Evolutionary conservation across 1,140 invertebrate species (phyloP), one percentile per base, ranked within the genome.

Genomic region (Galendromus occidentalis): DNA sequence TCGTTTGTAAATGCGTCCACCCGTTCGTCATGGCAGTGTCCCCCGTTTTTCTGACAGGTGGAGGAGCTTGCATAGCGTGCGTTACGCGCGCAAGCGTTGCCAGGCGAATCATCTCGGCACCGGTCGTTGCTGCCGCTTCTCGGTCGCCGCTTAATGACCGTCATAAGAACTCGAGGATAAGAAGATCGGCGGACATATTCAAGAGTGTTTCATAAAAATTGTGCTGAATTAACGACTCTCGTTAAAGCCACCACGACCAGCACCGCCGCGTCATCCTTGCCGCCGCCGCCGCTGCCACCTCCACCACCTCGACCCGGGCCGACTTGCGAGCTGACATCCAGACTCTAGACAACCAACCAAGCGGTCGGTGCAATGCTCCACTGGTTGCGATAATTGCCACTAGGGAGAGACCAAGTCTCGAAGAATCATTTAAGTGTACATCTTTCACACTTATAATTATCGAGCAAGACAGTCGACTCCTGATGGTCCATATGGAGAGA

Each of bases 381-480:
- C 51, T 59, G 51, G 25, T 25, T 59, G 2, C 51, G 51, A 59
- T 59, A 59, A 59, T 59, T 59, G 51, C 51, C 25, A 59, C 18
- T 28, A 59, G 45, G 45, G 6, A 18, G 22, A 59, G 45, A 47
- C 45, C 4, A 47, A 59, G 22, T 39, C 33, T 39, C 33, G 20
- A 25, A 59, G 51, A 59, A 59, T 59, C 51, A 59, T 59, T 59
- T 59, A 59, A 59, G 51, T 59, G 51, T 59, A 29, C 51, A 59
- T 59, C 51, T 59, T 59, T 59, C 51, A 59, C 51, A 59, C 51
- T 59, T 59, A 59, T 59, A 59, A 59, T 59, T 59, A 59, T 22
- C 51, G 5, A 20, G 25, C 51, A 9, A 33, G 33, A 9, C 33
- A 6, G 33, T 39, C 33, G 33, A 6, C 33, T 39, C 33, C 33